phyloP scores from a whole-genome alignment of 1,140 invertebrate species.

The Drosophila cardini region DNA sequence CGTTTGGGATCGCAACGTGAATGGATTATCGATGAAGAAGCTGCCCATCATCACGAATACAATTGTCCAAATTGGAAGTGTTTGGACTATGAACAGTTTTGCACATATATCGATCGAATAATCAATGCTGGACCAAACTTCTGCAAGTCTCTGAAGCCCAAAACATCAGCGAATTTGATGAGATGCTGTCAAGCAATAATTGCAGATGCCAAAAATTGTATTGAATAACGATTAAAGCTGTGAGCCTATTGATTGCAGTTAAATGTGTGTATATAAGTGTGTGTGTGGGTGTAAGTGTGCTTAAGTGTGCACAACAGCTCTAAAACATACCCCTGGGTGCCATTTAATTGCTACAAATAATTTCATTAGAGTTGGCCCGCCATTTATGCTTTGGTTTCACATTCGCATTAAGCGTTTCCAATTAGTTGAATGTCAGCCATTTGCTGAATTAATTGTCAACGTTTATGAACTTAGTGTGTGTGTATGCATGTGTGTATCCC shows the following conservation, averaged over 20 bases:
- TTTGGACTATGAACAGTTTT: constrained; percentile 44
- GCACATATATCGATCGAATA: constrained; percentile 48
- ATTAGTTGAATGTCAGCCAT: constrained; percentile 76
- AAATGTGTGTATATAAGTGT: not conserved
- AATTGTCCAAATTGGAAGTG: constrained; percentile 54
- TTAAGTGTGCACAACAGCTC: constrained; percentile 7
- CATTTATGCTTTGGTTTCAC: constrained; percentile 58
- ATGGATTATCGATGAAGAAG: constrained; percentile 87
- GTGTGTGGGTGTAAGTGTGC: constrained; percentile 6
- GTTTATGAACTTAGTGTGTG: constrained; percentile 72
- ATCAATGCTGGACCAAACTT: constrained; percentile 17
- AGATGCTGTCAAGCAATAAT: constrained; percentile 14
- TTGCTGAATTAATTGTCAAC: constrained; percentile 79
- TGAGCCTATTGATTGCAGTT: not conserved
- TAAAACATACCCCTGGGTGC: constrained; percentile 66
- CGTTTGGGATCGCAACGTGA: constrained; percentile 85
- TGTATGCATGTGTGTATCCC: not conserved
- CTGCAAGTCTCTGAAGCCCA: constrained; percentile 20
- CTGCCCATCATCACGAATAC: constrained; percentile 52
- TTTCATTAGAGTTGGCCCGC: constrained; percentile 63
- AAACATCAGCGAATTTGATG: constrained; percentile 14
- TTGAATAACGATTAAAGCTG: constrained; percentile 4
- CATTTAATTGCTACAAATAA: constrained; percentile 76
- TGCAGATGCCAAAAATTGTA: not conserved
- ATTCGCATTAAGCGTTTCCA: constrained; percentile 74